Evolutionary conservation across 53 echinoderm and acorn worm genomes (phyloP).

Genomic region (Mesocentrotus franciscanus): DNA sequence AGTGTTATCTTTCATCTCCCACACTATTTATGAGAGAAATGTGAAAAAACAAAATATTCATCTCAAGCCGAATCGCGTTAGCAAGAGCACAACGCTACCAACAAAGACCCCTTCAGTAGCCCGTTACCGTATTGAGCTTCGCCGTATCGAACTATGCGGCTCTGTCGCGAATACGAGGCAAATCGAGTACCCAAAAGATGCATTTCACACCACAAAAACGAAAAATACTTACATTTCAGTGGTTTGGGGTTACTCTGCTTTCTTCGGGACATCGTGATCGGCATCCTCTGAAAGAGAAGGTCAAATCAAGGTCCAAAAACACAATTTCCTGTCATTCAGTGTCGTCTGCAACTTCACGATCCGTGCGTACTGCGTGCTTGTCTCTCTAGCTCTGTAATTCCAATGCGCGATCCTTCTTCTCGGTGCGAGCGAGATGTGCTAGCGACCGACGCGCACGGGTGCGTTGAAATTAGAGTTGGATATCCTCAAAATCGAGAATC

Average conservation of each 20-base stretch:
- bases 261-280: conserved; percentile 58
- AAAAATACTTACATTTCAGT: conserved; percentile 50
- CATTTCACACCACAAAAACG: neutral
- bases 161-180: neutral
- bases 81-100: neutral
- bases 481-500: no score
- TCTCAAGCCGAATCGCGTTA: neutral
- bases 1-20: neutral
- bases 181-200: neutral
- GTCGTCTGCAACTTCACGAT: conserved; percentile 12
- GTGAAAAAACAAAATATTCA: neutral
- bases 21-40: neutral
- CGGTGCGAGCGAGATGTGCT: neutral
- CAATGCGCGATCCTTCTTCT: neutral
- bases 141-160: neutral
- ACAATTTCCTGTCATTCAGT: neutral
- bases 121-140: neutral
- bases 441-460: no score
- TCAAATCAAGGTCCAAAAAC: conserved; percentile 3
- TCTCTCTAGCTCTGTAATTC: neutral
- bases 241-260: conserved; percentile 64
- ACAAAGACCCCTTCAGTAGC: conserved; percentile 10
- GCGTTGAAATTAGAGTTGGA: no score
- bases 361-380: neutral
- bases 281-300: conserved; percentile 27